Evolutionary conservation across 2,888 invertebrate species (phyloP).

Genomic region (Chirona hameri): DNA sequence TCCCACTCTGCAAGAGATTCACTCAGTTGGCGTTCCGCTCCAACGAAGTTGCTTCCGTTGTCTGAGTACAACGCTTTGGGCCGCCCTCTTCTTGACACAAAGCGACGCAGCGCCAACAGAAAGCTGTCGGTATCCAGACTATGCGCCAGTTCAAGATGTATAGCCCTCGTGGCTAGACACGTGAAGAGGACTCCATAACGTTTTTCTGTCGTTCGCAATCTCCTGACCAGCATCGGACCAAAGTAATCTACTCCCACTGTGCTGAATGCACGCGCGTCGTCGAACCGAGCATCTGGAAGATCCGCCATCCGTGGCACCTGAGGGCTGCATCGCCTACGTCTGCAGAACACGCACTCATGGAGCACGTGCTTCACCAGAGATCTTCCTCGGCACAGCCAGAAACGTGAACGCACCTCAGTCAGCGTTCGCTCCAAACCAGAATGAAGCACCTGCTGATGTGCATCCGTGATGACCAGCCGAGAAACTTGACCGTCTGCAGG

Average conservation of each 20-base stretch:
- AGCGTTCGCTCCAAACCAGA: neutral
- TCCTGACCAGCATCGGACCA: neutral
- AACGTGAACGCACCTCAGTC: neutral
- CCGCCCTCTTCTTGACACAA: neutral
- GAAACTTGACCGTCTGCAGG: no score
- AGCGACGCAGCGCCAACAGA: neutral
- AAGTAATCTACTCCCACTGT: neutral
- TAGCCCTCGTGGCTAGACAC: neutral
- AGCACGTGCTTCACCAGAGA: neutral
- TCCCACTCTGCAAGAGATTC: neutral
- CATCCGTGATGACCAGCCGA: neutral
- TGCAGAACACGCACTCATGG: neutral
- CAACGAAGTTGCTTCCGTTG: neutral
- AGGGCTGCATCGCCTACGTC: neutral
- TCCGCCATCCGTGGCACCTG: neutral
- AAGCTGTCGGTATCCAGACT: neutral
- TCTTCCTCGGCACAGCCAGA: neutral
- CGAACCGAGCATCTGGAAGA: neutral
- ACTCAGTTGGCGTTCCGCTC: neutral
- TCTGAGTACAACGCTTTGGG: neutral
- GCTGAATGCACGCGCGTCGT: neutral
- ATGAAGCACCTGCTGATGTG: neutral
- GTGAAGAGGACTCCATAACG: neutral
- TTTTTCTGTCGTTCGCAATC: neutral
- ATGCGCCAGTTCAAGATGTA: neutral